Conservation (phyloP, 2,797 vertebrate genomes). For the Benthosema pterotum region DNA sequence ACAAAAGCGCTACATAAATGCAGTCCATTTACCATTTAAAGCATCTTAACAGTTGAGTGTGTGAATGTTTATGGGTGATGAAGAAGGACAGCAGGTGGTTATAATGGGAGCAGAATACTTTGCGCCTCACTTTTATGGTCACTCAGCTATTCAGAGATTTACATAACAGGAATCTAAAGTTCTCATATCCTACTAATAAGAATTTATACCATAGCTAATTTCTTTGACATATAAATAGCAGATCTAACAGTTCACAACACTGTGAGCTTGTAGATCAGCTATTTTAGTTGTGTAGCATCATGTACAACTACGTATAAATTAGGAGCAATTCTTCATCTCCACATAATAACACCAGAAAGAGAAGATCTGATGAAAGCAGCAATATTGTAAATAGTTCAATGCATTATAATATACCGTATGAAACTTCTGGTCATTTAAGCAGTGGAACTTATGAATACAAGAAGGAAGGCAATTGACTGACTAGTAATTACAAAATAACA, state of each 20-base stretch:
- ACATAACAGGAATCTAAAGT: not conserved
- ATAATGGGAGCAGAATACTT: too few species aligned
- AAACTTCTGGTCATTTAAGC: slow-evolving; percentile 24
- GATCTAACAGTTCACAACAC: too few species aligned
- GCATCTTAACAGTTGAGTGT: too few species aligned
- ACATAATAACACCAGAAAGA: too few species aligned
- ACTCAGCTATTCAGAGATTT: slow-evolving; percentile 11
- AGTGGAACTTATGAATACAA: slow-evolving; percentile 7
- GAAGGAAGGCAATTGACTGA: not conserved
- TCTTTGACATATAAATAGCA: slow-evolving; percentile 27
- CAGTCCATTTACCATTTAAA: too few species aligned
- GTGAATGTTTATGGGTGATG: too few species aligned
- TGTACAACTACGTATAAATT: too few species aligned
- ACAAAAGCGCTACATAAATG: too few species aligned
- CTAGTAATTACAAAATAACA: slow-evolving; percentile 17
- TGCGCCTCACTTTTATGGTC: slow-evolving; percentile 26
- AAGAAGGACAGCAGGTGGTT: too few species aligned
- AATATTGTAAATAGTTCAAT: slow-evolving; percentile 48
- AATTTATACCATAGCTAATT: slow-evolving; percentile 40
- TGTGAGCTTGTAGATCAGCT: too few species aligned
- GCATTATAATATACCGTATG: too few species aligned
- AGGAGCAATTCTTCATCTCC: slow-evolving; percentile 32
- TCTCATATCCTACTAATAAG: slow-evolving; percentile 24
- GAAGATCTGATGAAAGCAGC: slow-evolving; percentile 34
- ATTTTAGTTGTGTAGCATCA: too few species aligned